Evolutionary conservation across 1,140 invertebrate genomes (phyloP).

Genomic region (Dreissena rostriformis): DNA sequence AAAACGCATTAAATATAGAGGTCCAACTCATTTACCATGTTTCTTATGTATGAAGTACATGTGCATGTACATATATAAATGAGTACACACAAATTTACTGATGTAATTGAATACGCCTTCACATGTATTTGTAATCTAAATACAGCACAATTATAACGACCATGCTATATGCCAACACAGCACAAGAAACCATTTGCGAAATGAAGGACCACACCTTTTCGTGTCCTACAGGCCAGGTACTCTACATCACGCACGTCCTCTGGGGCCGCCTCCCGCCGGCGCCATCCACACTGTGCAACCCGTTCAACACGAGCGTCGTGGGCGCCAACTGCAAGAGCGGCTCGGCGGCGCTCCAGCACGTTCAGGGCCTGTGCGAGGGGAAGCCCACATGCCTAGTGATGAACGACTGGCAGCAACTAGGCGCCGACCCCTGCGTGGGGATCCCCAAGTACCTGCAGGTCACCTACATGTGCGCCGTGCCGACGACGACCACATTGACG

Average conservation of each 20-base stretch:
- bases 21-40: no score
- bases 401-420: constrained; percentile 44
- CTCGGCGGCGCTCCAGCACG: constrained; percentile 8
- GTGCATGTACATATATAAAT: no score
- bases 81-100: no score
- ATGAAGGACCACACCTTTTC: constrained; percentile 11
- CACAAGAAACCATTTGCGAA: constrained; percentile 41
- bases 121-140: no score
- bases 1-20: no score
- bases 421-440: constrained; percentile 34
- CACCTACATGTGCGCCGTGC: constrained; percentile 30
- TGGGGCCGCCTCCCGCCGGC: constrained; percentile 44
- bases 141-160: no score
- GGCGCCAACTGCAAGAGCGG: constrained; percentile 35
- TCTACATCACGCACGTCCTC: constrained; percentile 38
- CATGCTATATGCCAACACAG: neutral
- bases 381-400: constrained; percentile 14
- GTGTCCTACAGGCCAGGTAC: constrained; percentile 32
- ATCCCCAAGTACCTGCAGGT: constrained; percentile 51
- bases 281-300: constrained; percentile 32
- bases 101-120: no score
- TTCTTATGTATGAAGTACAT: no score
- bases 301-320: constrained; percentile 26
- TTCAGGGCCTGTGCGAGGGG: constrained; percentile 26
- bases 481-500: constrained; percentile 16